Evolutionary conservation across 2,888 invertebrate genomes (phyloP).

Genomic region (Acronicta aceris): DNA sequence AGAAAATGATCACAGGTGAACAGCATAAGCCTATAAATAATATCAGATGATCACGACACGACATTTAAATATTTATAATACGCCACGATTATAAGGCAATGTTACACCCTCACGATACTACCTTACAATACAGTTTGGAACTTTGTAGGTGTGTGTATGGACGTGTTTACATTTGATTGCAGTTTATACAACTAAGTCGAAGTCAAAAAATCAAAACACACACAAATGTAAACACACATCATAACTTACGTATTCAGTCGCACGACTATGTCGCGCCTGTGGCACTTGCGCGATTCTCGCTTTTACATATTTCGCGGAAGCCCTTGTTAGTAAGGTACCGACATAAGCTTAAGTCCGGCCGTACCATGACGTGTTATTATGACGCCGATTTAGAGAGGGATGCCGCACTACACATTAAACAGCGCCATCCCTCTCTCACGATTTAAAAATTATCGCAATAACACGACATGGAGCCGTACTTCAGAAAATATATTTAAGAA

Average conservation of each 20-base stretch:
- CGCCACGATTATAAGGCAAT: constrained; percentile 42
- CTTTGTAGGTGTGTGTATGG: background rate
- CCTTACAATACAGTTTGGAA: background rate
- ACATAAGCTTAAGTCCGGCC: background rate
- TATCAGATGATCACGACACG: constrained; percentile 26
- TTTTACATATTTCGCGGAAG: constrained; percentile 12
- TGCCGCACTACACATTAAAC: too few species aligned
- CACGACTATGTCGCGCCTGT: background rate
- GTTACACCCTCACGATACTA: constrained; percentile 20
- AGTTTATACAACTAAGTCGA: too few species aligned
- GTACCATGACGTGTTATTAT: too few species aligned
- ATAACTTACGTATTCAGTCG: background rate
- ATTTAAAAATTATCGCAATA: too few species aligned
- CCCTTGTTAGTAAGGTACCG: background rate
- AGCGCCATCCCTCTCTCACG: too few species aligned
- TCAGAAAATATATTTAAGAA: too few species aligned
- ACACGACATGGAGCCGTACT: too few species aligned
- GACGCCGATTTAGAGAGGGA: too few species aligned
- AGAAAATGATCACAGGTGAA: constrained; percentile 32
- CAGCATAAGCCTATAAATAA: constrained; percentile 14
- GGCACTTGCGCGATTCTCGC: background rate
- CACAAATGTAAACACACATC: background rate
- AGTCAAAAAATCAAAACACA: background rate
- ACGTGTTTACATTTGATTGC: background rate
- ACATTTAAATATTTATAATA: constrained; percentile 29